Conservation (phyloP, 2,888 invertebrate species). For the Cryptocheilus praepositus region DNA sequence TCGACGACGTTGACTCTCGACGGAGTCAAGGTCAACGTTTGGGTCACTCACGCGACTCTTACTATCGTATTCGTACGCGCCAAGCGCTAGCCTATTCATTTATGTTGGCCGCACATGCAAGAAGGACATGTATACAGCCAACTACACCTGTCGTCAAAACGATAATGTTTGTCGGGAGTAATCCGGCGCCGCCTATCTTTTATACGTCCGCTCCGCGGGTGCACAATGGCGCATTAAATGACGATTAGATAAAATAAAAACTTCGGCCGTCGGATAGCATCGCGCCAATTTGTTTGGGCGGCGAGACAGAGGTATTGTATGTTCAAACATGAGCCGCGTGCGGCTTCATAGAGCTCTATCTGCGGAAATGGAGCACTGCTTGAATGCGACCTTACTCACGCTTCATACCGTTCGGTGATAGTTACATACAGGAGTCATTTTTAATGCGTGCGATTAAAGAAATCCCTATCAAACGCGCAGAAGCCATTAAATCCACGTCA, state of each 20-base stretch:
- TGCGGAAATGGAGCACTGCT: too few species aligned
- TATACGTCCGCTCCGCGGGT: slow-evolving; percentile 52
- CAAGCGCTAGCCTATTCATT: slow-evolving; percentile 45
- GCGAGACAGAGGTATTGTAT: slow-evolving; percentile 40
- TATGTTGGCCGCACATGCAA: slow-evolving; percentile 66
- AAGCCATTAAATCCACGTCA: too few species aligned
- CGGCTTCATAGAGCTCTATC: too few species aligned
- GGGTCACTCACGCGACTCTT: slow-evolving; percentile 44
- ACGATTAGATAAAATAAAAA: slow-evolving; percentile 65
- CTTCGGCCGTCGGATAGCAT: slow-evolving; percentile 47
- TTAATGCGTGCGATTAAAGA: too few species aligned
- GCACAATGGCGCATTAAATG: slow-evolving; percentile 60
- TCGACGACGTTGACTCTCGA: not conserved
- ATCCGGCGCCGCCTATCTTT: slow-evolving; percentile 52
- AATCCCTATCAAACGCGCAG: too few species aligned
- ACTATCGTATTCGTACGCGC: slow-evolving; percentile 11
- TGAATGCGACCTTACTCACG: too few species aligned
- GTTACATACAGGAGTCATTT: too few species aligned
- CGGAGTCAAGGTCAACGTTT: slow-evolving; percentile 44
- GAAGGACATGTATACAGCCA: slow-evolving; percentile 61
- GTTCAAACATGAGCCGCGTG: slow-evolving; percentile 39
- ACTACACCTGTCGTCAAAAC: slow-evolving; percentile 62
- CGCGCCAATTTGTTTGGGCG: slow-evolving; percentile 56
- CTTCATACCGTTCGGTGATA: too few species aligned
- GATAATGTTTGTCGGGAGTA: slow-evolving; percentile 58